phyloP scores from a whole-genome alignment of 2,113 vertebrate genomes.

The Panthera uncia region DNA sequence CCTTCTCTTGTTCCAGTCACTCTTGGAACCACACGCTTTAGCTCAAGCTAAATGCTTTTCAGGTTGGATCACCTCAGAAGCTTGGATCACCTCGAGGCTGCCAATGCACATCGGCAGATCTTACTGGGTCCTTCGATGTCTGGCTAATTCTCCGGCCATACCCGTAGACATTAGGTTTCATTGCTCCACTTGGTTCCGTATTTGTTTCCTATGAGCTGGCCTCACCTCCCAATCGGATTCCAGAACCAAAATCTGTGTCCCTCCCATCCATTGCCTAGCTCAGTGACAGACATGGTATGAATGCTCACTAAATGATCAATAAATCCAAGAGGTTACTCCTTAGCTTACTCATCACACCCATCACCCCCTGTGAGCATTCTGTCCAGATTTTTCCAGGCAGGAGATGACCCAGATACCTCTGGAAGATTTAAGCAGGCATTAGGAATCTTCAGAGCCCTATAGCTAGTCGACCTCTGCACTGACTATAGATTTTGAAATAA shows the following conservation, averaged over 20 bases:
- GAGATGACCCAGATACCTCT: neutral
- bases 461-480: neutral
- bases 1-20: neutral
- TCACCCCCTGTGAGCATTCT: neutral
- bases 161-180: too few species aligned
- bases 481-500: neutral
- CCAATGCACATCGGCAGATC: too few species aligned
- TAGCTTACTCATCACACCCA: too few species aligned
- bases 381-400: neutral
- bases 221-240: neutral
- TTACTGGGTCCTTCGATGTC: neutral
- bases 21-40: neutral
- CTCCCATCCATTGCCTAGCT: neutral
- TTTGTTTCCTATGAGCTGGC: neutral
- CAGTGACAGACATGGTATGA: accelerated
- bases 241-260: neutral
- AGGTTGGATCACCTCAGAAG: too few species aligned
- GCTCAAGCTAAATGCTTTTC: neutral
- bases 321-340: too few species aligned
- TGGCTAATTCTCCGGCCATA: accelerated
- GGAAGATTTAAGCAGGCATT: neutral
- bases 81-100: neutral
- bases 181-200: neutral
- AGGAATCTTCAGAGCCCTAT: neutral
- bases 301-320: neutral